A percentile compares a stretch with the other conserved stretches of the same genome.
phyloP scores from a whole-genome alignment of 2,888 invertebrate species.

The Sussaba pulchella region DNA sequence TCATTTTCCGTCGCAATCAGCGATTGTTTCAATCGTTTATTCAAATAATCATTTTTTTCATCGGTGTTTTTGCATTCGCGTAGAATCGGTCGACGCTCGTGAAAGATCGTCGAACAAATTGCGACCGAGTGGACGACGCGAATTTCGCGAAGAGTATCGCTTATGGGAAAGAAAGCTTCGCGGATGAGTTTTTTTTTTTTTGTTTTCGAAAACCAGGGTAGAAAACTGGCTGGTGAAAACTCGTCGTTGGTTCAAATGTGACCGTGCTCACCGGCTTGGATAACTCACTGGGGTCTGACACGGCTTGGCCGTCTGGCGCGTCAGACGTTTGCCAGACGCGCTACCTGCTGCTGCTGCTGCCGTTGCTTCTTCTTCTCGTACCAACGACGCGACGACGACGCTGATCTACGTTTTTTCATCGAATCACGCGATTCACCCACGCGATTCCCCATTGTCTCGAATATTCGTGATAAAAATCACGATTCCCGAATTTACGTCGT shows the following conservation, averaged over 20 bases:
- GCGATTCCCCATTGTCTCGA: not conserved
- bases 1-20: no score
- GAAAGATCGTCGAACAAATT: no score
- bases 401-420: not conserved
- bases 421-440: not conserved
- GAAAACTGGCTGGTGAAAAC: conserved; percentile 18
- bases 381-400: conserved; percentile 16
- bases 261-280: conserved; percentile 33
- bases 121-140: no score
- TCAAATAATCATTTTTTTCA: no score
- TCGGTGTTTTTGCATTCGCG: no score
- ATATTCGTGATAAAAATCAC: not conserved
- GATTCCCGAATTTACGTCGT: not conserved
- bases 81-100: no score
- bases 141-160: no score
- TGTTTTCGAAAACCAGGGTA: no score
- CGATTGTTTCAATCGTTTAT: not conserved
- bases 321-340: conserved; percentile 63
- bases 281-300: conserved; percentile 15
- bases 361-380: not conserved
- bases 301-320: conserved; percentile 60
- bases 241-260: conserved; percentile 3
- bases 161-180: not conserved
- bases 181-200: not conserved
- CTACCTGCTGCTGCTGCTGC: conserved; percentile 16